Conservation (phyloP, 35 echinoderm and acorn worm species). For the Diadema setosum region DNA sequence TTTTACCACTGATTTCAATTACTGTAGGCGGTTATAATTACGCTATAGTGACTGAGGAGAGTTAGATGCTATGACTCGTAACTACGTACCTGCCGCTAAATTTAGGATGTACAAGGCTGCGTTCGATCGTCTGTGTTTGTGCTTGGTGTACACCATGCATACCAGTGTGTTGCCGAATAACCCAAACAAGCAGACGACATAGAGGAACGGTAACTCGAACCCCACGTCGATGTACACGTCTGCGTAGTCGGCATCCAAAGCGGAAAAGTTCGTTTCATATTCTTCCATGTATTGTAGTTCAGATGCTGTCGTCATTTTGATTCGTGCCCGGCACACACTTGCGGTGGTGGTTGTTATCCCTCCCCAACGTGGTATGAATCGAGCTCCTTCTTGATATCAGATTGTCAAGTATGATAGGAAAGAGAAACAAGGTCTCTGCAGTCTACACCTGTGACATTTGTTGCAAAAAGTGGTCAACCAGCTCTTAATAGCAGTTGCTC, state of each 20-base stretch:
- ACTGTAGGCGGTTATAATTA: too few relatives aligned
- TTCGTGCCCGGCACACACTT: too few relatives aligned
- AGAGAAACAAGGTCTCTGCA: too few relatives aligned
- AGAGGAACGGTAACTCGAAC: constrained; percentile 53
- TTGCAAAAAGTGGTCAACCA: too few relatives aligned
- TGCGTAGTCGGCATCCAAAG: neutral
- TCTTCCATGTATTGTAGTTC: neutral
- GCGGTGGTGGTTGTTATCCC: neutral
- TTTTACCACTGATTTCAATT: too few relatives aligned
- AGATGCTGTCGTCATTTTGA: neutral
- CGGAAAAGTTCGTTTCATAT: neutral
- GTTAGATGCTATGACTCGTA: too few relatives aligned
- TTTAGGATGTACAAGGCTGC: constrained; percentile 71
- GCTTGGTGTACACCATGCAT: constrained; percentile 25
- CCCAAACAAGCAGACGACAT: constrained; percentile 22
- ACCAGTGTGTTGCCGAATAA: constrained; percentile 54
- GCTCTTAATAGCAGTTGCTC: too few relatives aligned
- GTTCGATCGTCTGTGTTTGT: constrained; percentile 42
- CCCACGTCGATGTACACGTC: neutral
- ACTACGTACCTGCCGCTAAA: constrained; percentile 63
- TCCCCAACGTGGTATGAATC: neutral
- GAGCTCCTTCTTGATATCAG: too few relatives aligned
- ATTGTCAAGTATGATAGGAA: too few relatives aligned
- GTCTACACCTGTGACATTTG: too few relatives aligned
- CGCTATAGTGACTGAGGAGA: too few relatives aligned